A percentile compares a stretch with the other conserved stretches of the same genome.
Conservation (phyloP, 2,888 invertebrate genomes). For the Himalopsyche japonica region DNA sequence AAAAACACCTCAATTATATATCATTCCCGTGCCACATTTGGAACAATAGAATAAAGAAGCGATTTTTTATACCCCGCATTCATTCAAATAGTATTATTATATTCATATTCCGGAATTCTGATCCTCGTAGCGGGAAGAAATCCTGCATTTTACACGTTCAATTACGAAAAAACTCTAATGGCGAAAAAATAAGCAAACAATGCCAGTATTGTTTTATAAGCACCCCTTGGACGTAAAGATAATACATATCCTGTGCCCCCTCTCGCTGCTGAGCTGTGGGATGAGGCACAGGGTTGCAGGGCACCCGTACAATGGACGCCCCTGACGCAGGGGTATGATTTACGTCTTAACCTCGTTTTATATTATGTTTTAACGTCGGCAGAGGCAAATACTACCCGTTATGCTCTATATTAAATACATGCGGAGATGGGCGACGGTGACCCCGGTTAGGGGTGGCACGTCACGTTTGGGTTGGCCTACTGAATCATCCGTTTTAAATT, state of each 20-base stretch:
- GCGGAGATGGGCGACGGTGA: conserved; percentile 11
- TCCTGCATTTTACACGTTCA: conserved; percentile 41
- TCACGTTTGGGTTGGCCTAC: not conserved
- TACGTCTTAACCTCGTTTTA: conserved; percentile 63
- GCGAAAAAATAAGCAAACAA: conserved; percentile 40
- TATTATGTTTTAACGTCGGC: conserved; percentile 62
- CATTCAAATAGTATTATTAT: conserved; percentile 21
- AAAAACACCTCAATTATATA: conserved; percentile 39
- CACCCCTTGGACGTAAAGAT: conserved; percentile 40
- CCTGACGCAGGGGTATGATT: conserved; percentile 57
- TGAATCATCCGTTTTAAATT: not conserved
- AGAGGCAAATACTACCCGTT: conserved; percentile 35
- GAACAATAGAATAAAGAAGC: conserved; percentile 36
- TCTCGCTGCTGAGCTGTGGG: conserved; percentile 42
- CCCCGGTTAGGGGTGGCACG: not conserved
- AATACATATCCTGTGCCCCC: conserved; percentile 35
- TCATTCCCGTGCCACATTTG: conserved; percentile 29
- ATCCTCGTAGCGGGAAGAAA: conserved; percentile 33
- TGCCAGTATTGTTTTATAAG: conserved; percentile 41
- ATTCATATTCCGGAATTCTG: conserved; percentile 15
- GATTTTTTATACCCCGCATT: conserved; percentile 22
- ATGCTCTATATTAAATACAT: conserved; percentile 37
- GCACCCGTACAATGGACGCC: conserved; percentile 45
- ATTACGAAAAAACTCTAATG: conserved; percentile 41
- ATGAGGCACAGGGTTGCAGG: conserved; percentile 43